A percentile compares a stretch with the other conserved stretches of the same genome.
phyloP scores from a whole-genome alignment of 2,888 invertebrate species.

The Lottia gigantea region DNA sequence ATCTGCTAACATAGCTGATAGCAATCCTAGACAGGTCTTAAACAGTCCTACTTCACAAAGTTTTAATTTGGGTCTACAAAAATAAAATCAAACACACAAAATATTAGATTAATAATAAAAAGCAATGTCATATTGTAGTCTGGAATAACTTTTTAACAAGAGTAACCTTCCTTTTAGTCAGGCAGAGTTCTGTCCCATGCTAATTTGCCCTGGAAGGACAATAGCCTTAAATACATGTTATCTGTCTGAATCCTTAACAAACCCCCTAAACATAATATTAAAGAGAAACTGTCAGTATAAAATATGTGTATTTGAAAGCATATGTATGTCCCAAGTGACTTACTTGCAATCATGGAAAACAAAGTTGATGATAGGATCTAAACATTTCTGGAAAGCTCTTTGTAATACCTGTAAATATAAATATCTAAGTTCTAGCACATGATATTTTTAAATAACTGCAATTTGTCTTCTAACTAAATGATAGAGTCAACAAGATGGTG shows the following conservation, averaged over 20 bases:
- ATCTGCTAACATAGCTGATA: slow-evolving; percentile 68
- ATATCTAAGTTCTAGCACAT: background rate
- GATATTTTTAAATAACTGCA: too few relatives aligned
- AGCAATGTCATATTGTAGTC: background rate
- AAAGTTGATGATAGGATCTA: slow-evolving; percentile 65
- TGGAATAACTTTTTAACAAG: too few relatives aligned
- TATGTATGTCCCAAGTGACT: slow-evolving; percentile 7
- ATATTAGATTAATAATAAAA: background rate
- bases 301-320: too few relatives aligned
- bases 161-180: too few relatives aligned
- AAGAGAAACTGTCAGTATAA: too few relatives aligned
- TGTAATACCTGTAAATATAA: slow-evolving; percentile 60
- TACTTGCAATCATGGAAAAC: slow-evolving; percentile 64
- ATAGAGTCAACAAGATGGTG: too few relatives aligned
- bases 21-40: slow-evolving; percentile 62
- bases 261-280: too few relatives aligned
- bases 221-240: too few relatives aligned
- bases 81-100: slow-evolving; percentile 12
- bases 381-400: slow-evolving; percentile 66
- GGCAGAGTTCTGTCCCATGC: too few relatives aligned
- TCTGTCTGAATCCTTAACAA: too few relatives aligned
- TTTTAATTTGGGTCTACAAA: slow-evolving; percentile 54
- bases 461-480: too few relatives aligned
- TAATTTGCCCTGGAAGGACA: too few relatives aligned
- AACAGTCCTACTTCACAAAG: slow-evolving; percentile 66